Conservation (phyloP, 2,113 vertebrate genomes). For the Thamnaconus septentrionalis region DNA sequence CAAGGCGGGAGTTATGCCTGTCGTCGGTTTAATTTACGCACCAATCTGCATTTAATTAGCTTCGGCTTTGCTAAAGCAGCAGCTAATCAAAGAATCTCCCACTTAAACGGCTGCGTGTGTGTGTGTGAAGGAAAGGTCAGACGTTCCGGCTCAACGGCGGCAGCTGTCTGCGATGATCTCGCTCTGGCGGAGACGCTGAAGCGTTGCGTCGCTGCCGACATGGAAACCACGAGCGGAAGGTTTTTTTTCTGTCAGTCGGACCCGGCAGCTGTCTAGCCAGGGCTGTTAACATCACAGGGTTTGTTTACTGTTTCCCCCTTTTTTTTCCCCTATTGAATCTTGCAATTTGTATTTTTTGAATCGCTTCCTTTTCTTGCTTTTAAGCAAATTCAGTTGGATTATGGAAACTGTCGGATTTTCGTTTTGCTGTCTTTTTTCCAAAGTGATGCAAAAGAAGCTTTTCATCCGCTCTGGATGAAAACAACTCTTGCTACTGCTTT, state of each 20-base stretch:
- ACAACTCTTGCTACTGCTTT: no score
- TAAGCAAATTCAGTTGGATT: background rate
- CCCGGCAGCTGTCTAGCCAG: background rate
- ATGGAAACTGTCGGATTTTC: no score
- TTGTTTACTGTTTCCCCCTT: background rate
- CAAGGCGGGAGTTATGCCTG: no score
- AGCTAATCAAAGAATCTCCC: constrained; percentile 1
- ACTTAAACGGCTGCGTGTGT: background rate
- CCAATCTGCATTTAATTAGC: constrained; percentile 1
- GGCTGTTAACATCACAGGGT: background rate
- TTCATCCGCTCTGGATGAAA: no score
- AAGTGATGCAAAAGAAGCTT: no score
- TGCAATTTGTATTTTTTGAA: background rate
- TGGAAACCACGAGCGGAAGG: background rate
- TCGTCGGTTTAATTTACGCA: background rate
- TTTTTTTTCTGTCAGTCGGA: background rate
- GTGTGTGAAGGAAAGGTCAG: constrained; percentile 11
- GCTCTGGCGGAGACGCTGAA: background rate
- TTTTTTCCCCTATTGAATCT: background rate
- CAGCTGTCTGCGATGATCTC: constrained; percentile 6
- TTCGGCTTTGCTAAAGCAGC: constrained; percentile 2
- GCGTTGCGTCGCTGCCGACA: background rate
- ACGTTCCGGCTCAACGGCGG: background rate
- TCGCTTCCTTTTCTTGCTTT: background rate
- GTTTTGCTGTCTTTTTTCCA: no score